Evolutionary conservation across 53 echinoderm and acorn worm species (phyloP).

Genomic region (Holothuria scabra): DNA sequence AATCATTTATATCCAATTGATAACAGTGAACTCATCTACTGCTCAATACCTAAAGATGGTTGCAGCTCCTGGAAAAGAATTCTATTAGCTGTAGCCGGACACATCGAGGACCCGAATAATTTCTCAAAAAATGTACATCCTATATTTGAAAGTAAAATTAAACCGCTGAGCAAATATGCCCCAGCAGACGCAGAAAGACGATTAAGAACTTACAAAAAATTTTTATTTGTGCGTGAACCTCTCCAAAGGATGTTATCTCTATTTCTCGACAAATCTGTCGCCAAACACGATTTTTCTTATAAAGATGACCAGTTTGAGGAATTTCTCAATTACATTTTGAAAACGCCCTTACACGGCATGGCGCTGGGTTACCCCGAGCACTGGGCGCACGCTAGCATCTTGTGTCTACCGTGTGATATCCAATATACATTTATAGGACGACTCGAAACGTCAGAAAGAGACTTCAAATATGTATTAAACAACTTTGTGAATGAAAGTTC

Average conservation of each 20-base stretch:
- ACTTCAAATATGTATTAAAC: neutral
- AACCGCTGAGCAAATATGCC: conserved; percentile 5
- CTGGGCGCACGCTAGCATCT: conserved; percentile 11
- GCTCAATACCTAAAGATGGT: conserved; percentile 36
- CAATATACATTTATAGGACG: conserved; percentile 26
- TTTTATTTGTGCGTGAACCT: conserved; percentile 32
- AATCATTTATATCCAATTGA: conserved; percentile 33
- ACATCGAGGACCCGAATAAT: neutral
- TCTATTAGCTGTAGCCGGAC: neutral
- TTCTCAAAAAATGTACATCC: conserved; percentile 11
- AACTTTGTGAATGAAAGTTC: neutral
- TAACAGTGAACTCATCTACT: neutral
- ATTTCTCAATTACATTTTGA: conserved; percentile 18
- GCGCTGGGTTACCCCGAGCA: conserved; percentile 8
- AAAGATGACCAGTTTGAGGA: neutral
- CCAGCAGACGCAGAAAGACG: neutral
- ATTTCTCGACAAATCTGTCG: conserved; percentile 20
- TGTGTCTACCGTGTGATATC: conserved; percentile 29
- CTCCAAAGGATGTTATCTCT: conserved; percentile 34
- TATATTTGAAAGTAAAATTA: neutral
- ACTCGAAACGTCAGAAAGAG: conserved; percentile 28
- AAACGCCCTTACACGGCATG: neutral
- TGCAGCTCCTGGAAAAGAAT: conserved; percentile 29
- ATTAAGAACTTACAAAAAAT: conserved; percentile 27
- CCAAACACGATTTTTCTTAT: conserved; percentile 13